These are phyloP conservation scores for Phasia obesa DNA, from an alignment of 2,888 invertebrate species.

Conservation along the genomic window DNA sequence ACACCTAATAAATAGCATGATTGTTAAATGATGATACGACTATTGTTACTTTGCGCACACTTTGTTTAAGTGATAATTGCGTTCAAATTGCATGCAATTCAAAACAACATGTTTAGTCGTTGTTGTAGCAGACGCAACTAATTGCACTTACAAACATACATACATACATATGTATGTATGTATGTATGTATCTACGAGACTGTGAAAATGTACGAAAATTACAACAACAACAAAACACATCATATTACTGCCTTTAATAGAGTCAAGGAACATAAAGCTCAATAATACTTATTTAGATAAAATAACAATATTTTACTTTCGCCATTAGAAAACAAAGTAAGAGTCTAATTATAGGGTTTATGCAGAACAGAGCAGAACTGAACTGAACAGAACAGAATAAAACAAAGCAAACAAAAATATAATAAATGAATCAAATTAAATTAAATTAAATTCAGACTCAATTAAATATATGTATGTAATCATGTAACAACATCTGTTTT, in stretches of 20 bases:
- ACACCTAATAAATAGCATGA: conserved; percentile 27
- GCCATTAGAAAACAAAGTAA: conserved; percentile 33
- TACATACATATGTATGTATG: no score
- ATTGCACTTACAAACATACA: no score
- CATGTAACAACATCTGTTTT: background rate
- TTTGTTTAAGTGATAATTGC: conserved; percentile 72
- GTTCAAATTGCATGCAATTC: conserved; percentile 67
- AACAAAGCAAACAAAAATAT: no score
- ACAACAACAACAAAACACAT: background rate
- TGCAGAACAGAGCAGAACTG: no score
- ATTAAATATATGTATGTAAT: conserved; percentile 2
- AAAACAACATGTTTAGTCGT: conserved; percentile 49
- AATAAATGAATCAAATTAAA: background rate
- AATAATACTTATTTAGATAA: conserved; percentile 20
- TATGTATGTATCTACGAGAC: no score
- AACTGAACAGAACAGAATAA: no score
- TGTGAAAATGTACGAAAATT: background rate
- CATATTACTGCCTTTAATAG: background rate
- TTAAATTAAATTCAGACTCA: conserved; percentile 28
- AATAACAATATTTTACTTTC: conserved; percentile 33
- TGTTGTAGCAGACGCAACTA: background rate
- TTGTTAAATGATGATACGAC: background rate
- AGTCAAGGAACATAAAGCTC: conserved; percentile 13
- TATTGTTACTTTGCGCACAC: conserved; percentile 38
- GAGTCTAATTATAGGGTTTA: conserved; percentile 30